Evolutionary conservation across 2,113 vertebrate genomes (phyloP).

Genomic region (Plectropomus leopardus): DNA sequence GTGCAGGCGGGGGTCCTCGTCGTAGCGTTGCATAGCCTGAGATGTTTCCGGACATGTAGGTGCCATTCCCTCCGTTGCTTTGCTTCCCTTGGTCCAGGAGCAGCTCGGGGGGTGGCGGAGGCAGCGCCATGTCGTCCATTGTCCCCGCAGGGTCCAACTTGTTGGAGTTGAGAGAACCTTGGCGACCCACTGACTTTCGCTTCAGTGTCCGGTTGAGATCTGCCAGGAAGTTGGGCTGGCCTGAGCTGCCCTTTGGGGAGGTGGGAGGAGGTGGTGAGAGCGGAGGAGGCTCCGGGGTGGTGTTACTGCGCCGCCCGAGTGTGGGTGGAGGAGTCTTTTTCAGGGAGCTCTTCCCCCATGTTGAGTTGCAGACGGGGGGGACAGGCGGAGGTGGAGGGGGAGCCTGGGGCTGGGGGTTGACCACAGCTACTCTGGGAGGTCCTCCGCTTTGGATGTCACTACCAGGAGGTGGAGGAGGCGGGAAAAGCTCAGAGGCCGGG

Average conservation of each 20-base stretch:
- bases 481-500: constrained; percentile 89
- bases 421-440: constrained; percentile 91
- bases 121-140: constrained; percentile 96
- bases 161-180: constrained; percentile 87
- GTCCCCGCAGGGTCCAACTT: constrained; percentile 84
- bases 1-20: constrained; percentile 93
- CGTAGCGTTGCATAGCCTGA: constrained; percentile 97
- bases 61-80: constrained; percentile 76
- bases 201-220: constrained; percentile 96
- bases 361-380: constrained; percentile 68
- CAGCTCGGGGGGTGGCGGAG: constrained; percentile 94
- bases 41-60: constrained; percentile 90
- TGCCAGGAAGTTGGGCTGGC: constrained; percentile 95
- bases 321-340: constrained; percentile 93
- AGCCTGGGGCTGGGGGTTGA: constrained; percentile 93
- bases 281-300: constrained; percentile 83
- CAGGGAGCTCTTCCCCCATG: constrained; percentile 88
- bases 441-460: constrained; percentile 83
- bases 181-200: constrained; percentile 94
- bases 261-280: constrained; percentile 86
- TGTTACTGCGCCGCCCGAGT: constrained; percentile 85
- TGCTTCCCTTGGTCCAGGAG: constrained; percentile 89
- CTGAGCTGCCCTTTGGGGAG: constrained; percentile 92
- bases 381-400: constrained; percentile 74
- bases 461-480: constrained; percentile 82